Evolutionary conservation across 37 sponge, comb jelly and placozoan species (phyloP).

Genomic region (Beroe ovata): DNA sequence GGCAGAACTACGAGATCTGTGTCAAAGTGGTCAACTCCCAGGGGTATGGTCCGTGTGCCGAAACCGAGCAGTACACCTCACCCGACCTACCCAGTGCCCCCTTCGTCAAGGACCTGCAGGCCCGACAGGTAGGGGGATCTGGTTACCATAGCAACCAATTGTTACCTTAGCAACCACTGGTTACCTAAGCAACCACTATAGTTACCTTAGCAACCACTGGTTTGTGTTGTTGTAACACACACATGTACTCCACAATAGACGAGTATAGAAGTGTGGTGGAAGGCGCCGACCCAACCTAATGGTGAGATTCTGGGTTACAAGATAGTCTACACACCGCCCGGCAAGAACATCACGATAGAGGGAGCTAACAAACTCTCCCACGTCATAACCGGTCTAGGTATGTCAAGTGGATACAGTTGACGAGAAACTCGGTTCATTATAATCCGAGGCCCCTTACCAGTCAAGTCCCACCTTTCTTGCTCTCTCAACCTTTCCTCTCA

Average conservation of each 20-base stretch:
- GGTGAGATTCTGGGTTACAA: constrained; percentile 38
- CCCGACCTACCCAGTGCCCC: constrained; percentile 65
- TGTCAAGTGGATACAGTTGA: not conserved
- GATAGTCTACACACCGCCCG: not conserved
- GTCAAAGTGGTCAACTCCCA: constrained; percentile 16
- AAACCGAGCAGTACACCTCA: constrained; percentile 22
- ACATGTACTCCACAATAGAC: not conserved
- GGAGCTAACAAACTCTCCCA: constrained; percentile 14
- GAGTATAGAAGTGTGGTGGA: constrained; percentile 21
- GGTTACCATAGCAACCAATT: no score
- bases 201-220: no score
- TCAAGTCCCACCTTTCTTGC: no score
- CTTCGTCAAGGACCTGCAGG: constrained; percentile 10
- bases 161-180: no score
- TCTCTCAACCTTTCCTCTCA: not conserved
- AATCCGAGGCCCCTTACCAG: no score
- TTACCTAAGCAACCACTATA: no score
- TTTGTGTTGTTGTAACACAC: not conserved
- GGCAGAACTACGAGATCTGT: constrained; percentile 59
- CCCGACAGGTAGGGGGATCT: constrained; percentile 7
- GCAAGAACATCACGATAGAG: not conserved
- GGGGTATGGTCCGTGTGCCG: constrained; percentile 46
- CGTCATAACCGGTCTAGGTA: not conserved
- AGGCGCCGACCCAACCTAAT: constrained; percentile 7
- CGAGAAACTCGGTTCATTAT: no score